A percentile compares a stretch with the other conserved stretches of the same genome.
Evolutionary conservation across 2,888 invertebrate species (phyloP).

Genomic region (Platerodrilus igneus): DNA sequence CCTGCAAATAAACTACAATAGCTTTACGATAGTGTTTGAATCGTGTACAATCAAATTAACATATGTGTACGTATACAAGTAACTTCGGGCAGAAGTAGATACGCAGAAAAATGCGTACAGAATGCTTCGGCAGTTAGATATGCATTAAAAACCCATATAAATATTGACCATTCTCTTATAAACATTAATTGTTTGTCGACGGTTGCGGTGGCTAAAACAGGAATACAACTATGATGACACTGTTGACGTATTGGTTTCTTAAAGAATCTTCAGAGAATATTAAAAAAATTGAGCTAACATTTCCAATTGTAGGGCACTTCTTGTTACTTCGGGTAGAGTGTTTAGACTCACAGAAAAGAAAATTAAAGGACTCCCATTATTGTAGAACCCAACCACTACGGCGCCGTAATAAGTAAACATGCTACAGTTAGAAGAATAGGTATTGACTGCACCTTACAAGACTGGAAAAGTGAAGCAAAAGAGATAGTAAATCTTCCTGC

Average conservation of each 20-base stretch:
- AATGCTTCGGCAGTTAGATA: conserved; percentile 9
- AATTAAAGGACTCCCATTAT: not conserved
- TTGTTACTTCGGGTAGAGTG: no score
- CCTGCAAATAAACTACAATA: conserved; percentile 13
- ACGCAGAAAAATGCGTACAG: conserved; percentile 11
- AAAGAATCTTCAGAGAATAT: conserved; percentile 1
- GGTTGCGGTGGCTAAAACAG: no score
- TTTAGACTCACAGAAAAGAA: conserved; percentile 1
- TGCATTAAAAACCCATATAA: not conserved
- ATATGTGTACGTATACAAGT: conserved; percentile 7
- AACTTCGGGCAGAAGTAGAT: conserved; percentile 8
- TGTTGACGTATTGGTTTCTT: not conserved
- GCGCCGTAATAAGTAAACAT: not conserved
- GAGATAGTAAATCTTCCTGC: no score
- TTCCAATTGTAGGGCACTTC: conserved; percentile 3
- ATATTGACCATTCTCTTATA: not conserved
- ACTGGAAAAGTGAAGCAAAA: no score
- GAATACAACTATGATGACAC: conserved; percentile 2
- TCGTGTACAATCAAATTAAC: conserved; percentile 6
- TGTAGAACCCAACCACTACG: conserved; percentile 1
- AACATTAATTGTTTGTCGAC: no score
- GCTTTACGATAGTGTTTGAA: conserved; percentile 11
- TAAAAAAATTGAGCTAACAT: not conserved
- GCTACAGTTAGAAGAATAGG: conserved; percentile 3
- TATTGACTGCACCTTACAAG: no score